Base-by-base conservation (phyloP, 1,140 invertebrate genomes). In the Dolichoris vasculosae region DNA sequence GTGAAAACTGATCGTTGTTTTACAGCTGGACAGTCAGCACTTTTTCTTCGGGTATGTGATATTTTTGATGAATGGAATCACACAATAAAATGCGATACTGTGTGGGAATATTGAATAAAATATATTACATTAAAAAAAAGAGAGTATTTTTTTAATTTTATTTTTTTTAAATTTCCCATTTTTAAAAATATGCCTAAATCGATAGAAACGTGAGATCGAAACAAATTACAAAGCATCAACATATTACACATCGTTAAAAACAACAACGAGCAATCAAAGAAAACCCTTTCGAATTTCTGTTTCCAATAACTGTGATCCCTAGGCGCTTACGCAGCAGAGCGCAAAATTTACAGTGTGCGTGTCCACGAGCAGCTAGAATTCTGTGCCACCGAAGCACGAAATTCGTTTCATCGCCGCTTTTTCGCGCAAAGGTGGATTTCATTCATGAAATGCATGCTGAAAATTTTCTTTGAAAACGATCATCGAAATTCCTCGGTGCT, bases 221-320 rank as follows among this genome's bases (percentile, higher is more conserved):
- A n/a, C n/a, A n/a, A n/a, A n/a, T n/a, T n/a, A n/a, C n/a, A n/a
- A n/a, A n/a, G n/a, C n/a, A n/a, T n/a, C 48, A 51, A 8, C 48
- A 51, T 51, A 8, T 51, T 20, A 59, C 23, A 17, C 64, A 67
- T 35, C 32, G n/a, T 20, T 4, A 38, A 69, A 69, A 7, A 9
- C 2, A 26, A 26, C 2, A 59, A 20, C 1, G 30, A 75, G 43
- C 20, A 51, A 76, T 51, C 26, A 76, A 51, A 76, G n/a, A 51
- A 43, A 51, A 46, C 48, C 67, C 67, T 55, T 82, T 82, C 64
- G 67, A 75, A 59, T 75, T 83, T 75, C 82, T 63, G 17, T 55
- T 83, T 59, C 51, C 69, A 9, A 11, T 46, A 59, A 6, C 51
- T 75, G 51, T 55, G 17, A 26, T 79, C 15, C 48, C 17, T 38